Evolutionary conservation across 2,113 vertebrate genomes (phyloP).

Genomic region (Mobula hypostoma): DNA sequence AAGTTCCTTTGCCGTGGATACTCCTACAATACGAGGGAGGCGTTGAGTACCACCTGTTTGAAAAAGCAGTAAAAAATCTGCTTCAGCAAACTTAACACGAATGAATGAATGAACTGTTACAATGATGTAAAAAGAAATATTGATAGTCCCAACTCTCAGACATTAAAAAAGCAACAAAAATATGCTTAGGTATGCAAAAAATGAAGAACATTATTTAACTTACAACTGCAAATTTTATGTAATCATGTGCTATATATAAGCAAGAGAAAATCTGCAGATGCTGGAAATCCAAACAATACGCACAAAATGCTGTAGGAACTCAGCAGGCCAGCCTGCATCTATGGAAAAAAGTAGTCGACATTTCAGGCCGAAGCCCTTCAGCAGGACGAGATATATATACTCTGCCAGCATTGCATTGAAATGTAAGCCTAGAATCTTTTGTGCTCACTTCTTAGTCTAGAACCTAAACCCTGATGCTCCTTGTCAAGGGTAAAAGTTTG

Average conservation of each 20-base stretch:
- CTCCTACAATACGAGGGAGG: slow-evolving; percentile 75
- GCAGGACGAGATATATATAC: too few species aligned
- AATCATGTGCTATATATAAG: not conserved
- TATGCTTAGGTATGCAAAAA: not conserved
- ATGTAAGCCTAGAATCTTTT: too few species aligned
- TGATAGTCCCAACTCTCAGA: not conserved
- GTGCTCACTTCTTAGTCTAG: too few species aligned
- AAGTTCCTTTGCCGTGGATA: slow-evolving; percentile 85
- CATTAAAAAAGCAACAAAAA: not conserved
- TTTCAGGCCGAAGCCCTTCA: too few species aligned
- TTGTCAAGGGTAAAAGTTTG: too few species aligned
- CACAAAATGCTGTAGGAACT: too few species aligned
- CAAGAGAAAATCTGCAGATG: too few species aligned
- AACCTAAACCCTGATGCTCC: too few species aligned
- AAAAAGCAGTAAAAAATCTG: slow-evolving; percentile 36
- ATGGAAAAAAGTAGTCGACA: too few species aligned
- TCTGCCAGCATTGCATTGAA: too few species aligned
- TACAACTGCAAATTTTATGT: not conserved
- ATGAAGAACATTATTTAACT: not conserved
- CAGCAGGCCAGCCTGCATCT: too few species aligned
- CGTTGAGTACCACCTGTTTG: slow-evolving; percentile 84
- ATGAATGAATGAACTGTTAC: not conserved
- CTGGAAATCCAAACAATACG: too few species aligned
- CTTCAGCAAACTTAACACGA: not conserved
- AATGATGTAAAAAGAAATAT: not conserved